Conservation (phyloP, 2,113 vertebrate genomes). For the Formicarius rufipectus region DNA sequence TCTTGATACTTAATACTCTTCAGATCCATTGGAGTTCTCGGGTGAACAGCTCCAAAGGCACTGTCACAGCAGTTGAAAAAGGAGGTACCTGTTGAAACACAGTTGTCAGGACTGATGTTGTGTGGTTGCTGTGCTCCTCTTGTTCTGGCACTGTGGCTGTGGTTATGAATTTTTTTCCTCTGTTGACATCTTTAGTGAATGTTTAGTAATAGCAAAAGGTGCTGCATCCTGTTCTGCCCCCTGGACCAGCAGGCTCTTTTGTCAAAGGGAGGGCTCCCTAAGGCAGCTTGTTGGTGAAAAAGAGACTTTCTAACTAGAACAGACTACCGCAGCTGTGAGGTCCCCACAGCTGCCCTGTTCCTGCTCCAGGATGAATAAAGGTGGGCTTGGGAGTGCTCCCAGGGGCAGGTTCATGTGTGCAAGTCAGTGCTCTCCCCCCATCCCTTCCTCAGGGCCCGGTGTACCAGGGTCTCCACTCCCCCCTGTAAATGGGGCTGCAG, state of each 20-base stretch:
- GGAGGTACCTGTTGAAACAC: not conserved
- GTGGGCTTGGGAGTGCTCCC: not conserved
- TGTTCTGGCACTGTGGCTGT: not conserved
- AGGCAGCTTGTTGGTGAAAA: not conserved
- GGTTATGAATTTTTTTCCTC: not conserved
- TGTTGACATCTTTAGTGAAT: not conserved
- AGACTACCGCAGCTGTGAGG: not conserved
- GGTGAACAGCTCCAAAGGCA: not conserved
- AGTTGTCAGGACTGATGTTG: not conserved
- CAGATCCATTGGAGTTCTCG: not conserved
- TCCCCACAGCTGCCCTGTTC: not conserved
- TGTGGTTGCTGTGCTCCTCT: not conserved
- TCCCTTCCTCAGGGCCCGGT: not conserved
- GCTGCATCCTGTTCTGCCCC: not conserved
- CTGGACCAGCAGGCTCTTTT: accelerated
- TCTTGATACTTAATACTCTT: not conserved
- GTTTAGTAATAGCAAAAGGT: not conserved
- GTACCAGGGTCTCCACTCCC: not conserved
- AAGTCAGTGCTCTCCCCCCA: not conserved
- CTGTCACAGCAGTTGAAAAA: not conserved
- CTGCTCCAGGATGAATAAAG: not conserved
- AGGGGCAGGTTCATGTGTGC: not conserved
- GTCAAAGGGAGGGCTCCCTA: not conserved
- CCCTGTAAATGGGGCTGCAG: accelerated
- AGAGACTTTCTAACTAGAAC: not conserved